Percentiles rank a stretch among this genome's conserved stretches.
phyloP scores from a whole-genome alignment of 2,888 invertebrate genomes.

The Scrobipalpa costella region DNA sequence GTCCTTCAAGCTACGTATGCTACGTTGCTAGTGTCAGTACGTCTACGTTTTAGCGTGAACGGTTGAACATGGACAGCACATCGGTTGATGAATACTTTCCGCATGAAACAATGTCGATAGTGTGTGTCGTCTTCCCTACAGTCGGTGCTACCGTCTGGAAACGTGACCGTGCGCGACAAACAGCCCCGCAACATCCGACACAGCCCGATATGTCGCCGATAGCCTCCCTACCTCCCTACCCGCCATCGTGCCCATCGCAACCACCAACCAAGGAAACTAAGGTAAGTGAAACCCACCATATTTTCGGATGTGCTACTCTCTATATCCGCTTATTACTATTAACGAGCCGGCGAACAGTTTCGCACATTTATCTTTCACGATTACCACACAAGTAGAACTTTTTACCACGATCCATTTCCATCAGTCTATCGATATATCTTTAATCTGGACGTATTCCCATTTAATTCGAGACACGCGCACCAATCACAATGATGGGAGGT shows the following conservation, averaged over 20 bases:
- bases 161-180: slow-evolving; percentile 74
- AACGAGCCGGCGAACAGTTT: neutral
- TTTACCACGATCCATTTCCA: slow-evolving; percentile 49
- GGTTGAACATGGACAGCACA: neutral
- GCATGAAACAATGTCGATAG: slow-evolving; percentile 34
- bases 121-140: slow-evolving; percentile 39
- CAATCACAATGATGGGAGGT: slow-evolving; percentile 47
- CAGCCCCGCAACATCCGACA: slow-evolving; percentile 66
- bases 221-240: neutral
- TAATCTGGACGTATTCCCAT: slow-evolving; percentile 44
- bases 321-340: slow-evolving; percentile 25
- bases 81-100: neutral
- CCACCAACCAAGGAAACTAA: neutral
- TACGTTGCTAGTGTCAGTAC: neutral
- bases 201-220: slow-evolving; percentile 13
- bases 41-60: neutral
- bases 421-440: slow-evolving; percentile 51
- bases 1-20: too few relatives aligned
- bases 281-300: neutral
- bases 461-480: slow-evolving; percentile 50
- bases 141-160: slow-evolving; percentile 56
- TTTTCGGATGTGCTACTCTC: slow-evolving; percentile 11
- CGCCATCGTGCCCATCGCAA: neutral
- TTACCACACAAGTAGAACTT: slow-evolving; percentile 35
- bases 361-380: slow-evolving; percentile 11